Evolutionary conservation across 2,888 invertebrate genomes (phyloP).

Genomic region (Hipparchia sbordonii): DNA sequence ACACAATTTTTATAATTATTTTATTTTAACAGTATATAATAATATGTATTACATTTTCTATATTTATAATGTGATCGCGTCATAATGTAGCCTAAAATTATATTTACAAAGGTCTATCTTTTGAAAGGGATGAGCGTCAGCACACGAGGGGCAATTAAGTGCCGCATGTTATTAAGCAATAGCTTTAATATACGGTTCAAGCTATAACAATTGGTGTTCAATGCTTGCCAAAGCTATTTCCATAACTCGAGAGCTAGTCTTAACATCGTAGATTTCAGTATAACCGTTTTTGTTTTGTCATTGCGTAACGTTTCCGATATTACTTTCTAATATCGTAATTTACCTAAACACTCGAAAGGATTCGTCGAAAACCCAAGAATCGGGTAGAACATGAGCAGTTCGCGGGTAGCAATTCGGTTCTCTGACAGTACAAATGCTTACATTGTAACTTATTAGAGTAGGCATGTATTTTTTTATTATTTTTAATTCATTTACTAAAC

Average conservation of each 20-base stretch:
- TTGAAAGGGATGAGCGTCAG: neutral
- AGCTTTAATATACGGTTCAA: constrained; percentile 39
- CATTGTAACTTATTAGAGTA: neutral
- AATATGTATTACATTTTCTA: too few relatives aligned
- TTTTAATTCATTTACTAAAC: too few relatives aligned
- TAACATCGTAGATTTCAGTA: constrained; percentile 60
- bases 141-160: constrained; percentile 35
- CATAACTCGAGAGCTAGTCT: constrained; percentile 53
- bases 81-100: neutral
- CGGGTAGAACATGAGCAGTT: too few relatives aligned
- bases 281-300: constrained; percentile 31
- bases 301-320: constrained; percentile 22
- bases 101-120: neutral
- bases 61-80: too few relatives aligned
- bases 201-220: constrained; percentile 47
- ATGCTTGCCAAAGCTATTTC: constrained; percentile 49
- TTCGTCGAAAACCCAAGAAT: too few relatives aligned
- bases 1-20: too few relatives aligned
- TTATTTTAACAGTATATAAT: too few relatives aligned
- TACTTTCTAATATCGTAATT: too few relatives aligned
- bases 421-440: too few relatives aligned
- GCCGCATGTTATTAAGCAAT: constrained; percentile 40
- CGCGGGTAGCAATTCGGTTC: too few relatives aligned
- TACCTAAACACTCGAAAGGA: too few relatives aligned
- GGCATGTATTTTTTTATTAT: too few relatives aligned